phyloP scores from a whole-genome alignment of 2,113 vertebrate species.

The Gopherus evgoodei region DNA sequence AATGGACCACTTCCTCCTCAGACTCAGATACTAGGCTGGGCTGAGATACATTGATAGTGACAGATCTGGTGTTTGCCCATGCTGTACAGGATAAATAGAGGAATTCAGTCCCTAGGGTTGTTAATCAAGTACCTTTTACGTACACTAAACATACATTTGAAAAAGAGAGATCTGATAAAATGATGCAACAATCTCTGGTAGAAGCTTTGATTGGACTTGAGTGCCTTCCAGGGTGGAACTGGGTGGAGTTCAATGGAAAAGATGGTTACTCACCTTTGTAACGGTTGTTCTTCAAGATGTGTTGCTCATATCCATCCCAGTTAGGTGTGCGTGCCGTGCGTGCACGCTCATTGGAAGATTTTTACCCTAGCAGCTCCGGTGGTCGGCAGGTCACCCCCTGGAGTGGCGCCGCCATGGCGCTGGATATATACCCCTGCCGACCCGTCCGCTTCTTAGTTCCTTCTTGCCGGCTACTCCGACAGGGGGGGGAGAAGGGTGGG shows the following conservation, averaged over 20 bases:
- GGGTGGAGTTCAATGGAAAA: background rate
- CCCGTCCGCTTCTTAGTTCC: too few species aligned
- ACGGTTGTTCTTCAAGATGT: too few species aligned
- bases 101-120: background rate
- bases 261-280: too few species aligned
- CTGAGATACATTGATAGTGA: background rate
- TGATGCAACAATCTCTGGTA: background rate
- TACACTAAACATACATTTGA: background rate
- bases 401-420: too few species aligned
- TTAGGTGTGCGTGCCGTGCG: too few species aligned
- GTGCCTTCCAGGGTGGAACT: accelerated
- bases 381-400: too few species aligned
- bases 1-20: background rate
- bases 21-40: background rate
- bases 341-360: too few species aligned
- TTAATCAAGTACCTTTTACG: background rate
- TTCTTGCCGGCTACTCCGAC: too few species aligned
- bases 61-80: background rate
- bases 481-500: too few species aligned
- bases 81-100: background rate
- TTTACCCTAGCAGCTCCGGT: too few species aligned
- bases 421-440: too few species aligned
- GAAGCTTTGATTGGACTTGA: background rate
- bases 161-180: background rate
- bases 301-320: too few species aligned